These are phyloP conservation scores for Halcyon badia DNA, from an alignment of 2,797 vertebrate genomes.

Conservation along the genomic window DNA sequence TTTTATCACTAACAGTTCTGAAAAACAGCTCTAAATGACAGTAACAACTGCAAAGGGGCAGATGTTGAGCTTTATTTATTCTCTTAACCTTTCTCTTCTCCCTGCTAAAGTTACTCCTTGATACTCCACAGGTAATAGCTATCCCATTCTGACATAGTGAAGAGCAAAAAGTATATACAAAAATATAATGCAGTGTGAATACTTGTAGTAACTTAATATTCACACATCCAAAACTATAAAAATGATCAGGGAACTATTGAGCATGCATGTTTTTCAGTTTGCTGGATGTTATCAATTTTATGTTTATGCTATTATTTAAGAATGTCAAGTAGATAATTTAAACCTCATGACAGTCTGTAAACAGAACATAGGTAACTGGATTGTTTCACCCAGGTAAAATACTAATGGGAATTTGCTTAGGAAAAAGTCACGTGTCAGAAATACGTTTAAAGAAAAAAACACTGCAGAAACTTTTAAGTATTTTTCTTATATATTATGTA, in stretches of 20 bases:
- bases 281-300: background rate
- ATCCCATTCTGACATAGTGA: background rate
- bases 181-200: background rate
- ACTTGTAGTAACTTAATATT: background rate
- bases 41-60: background rate
- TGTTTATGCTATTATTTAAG: background rate
- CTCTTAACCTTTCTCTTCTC: background rate
- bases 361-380: background rate
- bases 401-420: background rate
- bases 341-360: background rate
- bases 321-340: background rate
- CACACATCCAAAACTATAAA: background rate
- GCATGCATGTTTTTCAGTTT: background rate
- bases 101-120: background rate
- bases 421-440: background rate
- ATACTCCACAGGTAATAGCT: background rate
- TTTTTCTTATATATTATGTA: too few relatives aligned
- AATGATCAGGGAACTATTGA: background rate
- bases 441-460: background rate
- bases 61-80: background rate
- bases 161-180: background rate
- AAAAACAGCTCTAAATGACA: background rate
- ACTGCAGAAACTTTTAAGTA: background rate
- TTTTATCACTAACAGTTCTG: background rate
- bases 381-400: background rate